Percentiles rank a stretch among this genome's conserved stretches.
Evolutionary conservation across 2,888 invertebrate genomes (phyloP).

Genomic region (Scaptomyza reducta): DNA sequence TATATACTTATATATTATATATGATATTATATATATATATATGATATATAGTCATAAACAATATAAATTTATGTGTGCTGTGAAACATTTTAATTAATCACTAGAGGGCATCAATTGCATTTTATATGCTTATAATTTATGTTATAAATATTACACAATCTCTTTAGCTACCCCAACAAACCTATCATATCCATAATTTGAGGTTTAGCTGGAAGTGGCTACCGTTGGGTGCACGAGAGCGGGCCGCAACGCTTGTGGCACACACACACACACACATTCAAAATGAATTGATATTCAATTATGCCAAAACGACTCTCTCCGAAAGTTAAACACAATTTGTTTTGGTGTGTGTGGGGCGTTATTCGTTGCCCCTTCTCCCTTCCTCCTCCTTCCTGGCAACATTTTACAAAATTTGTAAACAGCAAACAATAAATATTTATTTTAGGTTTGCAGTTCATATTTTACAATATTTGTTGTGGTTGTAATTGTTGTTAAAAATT

Average conservation of each 20-base stretch:
- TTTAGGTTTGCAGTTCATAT: conserved; percentile 75
- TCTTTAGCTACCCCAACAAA: conserved; percentile 18
- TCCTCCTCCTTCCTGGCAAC: not conserved
- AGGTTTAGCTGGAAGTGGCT: conserved; percentile 36
- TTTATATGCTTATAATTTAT: conserved; percentile 90
- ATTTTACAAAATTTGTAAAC: conserved; percentile 17
- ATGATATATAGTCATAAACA: conserved; percentile 75
- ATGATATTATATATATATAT: not conserved
- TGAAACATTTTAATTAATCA: conserved; percentile 81
- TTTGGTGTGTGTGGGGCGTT: conserved; percentile 3
- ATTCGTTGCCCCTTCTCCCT: not conserved
- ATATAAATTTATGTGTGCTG: conserved; percentile 72
- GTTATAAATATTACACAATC: conserved; percentile 68
- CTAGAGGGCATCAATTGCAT: conserved; percentile 86
- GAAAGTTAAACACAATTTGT: conserved; percentile 37
- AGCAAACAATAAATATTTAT: conserved; percentile 73
- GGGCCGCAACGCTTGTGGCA: conserved; percentile 12
- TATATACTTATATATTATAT: conserved; percentile 1
- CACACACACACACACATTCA: conserved; percentile 40
- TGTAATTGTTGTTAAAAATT: conserved; percentile 40
- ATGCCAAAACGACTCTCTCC: conserved; percentile 53
- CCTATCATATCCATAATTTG: conserved; percentile 54
- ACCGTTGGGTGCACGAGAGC: not conserved
- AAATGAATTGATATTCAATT: conserved; percentile 79
- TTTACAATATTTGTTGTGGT: conserved; percentile 63